Conservation (phyloP, 2,888 invertebrate genomes). For the Allygus modestus region DNA sequence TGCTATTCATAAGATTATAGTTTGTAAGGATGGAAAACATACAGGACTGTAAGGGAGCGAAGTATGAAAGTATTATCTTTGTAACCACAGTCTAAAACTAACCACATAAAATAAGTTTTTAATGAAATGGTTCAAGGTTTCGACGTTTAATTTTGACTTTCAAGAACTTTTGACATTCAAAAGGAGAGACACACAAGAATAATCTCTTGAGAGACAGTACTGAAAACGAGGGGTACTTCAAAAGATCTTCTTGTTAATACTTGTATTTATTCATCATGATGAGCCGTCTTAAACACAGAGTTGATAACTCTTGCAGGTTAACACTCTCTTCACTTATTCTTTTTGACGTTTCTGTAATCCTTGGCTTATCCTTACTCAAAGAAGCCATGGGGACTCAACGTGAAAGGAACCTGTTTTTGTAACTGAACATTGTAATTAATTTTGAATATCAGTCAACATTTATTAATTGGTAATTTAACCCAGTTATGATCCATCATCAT, state of each 20-base stretch:
- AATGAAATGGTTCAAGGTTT: too few species aligned
- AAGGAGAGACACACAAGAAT: neutral
- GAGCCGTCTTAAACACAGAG: neutral
- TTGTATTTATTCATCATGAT: neutral
- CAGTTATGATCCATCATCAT: too few species aligned
- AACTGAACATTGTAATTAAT: too few species aligned
- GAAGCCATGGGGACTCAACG: neutral
- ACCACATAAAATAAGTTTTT: too few species aligned
- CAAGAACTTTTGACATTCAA: neutral
- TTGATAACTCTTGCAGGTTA: neutral
- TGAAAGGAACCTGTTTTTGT: neutral
- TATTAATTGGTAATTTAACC: too few species aligned
- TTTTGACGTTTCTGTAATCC: neutral
- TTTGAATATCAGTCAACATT: too few species aligned
- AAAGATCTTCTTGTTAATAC: neutral
- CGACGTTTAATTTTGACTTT: neutral
- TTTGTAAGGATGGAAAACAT: too few species aligned
- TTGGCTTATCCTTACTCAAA: neutral
- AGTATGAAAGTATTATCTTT: too few species aligned
- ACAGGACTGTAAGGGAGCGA: too few species aligned
- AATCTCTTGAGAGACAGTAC: neutral
- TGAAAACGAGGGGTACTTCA: neutral
- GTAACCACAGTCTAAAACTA: too few species aligned
- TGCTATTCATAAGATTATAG: too few species aligned
- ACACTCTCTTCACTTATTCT: slow-evolving; percentile 7